A percentile compares a stretch with the other conserved stretches of the same genome.
phyloP scores from a whole-genome alignment of 2,888 invertebrate genomes.

The Polyommatus iphigenia region DNA sequence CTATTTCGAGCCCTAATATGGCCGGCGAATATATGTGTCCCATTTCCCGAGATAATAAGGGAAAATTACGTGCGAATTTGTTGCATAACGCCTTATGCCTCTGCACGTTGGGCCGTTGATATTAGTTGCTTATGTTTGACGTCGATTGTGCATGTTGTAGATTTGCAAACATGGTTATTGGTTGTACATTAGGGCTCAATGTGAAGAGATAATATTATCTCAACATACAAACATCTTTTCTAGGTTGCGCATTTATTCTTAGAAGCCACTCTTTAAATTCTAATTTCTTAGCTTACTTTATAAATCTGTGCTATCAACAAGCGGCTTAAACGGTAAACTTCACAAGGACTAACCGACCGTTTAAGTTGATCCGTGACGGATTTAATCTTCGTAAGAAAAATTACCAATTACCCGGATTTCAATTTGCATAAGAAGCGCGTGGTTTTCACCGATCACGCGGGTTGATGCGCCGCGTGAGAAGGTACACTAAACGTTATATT shows the following conservation, averaged over 20 bases:
- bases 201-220: neutral
- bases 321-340: constrained; percentile 22
- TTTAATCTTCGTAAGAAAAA: constrained; percentile 33
- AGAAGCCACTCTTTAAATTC: neutral
- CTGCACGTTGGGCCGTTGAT: neutral
- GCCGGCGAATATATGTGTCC: constrained; percentile 12
- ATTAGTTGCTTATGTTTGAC: neutral
- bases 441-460: constrained; percentile 57
- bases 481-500: constrained; percentile 36
- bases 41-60: constrained; percentile 3
- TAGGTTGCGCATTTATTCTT: neutral
- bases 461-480: constrained; percentile 64
- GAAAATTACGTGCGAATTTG: constrained; percentile 12
- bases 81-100: neutral
- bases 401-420: constrained; percentile 59
- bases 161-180: neutral
- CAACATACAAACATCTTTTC: neutral
- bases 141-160: neutral
- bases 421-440: constrained; percentile 63
- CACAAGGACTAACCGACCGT: constrained; percentile 27
- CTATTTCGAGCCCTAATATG: constrained; percentile 17
- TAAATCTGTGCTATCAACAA: neutral
- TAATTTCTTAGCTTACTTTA: neutral
- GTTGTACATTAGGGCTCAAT: neutral
- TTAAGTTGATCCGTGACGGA: constrained; percentile 32